These are phyloP conservation scores for Idris sp. DNA, from an alignment of 1,140 invertebrate species.

Conservation along the genomic window DNA sequence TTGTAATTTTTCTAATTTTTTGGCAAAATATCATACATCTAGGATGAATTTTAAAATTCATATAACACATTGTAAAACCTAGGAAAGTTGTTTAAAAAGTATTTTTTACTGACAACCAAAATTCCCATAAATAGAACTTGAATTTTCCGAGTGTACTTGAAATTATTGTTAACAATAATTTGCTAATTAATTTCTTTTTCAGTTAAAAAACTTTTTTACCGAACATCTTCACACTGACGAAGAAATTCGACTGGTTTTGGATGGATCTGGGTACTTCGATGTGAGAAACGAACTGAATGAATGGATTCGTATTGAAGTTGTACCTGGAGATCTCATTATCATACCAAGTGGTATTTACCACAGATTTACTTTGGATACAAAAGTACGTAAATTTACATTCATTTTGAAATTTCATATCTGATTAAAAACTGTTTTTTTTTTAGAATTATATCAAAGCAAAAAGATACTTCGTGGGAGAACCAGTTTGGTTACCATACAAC, in stretches of 20 bases:
- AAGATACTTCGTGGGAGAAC: conserved; percentile 94
- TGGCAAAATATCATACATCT: too few relatives aligned
- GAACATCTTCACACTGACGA: conserved; percentile 99
- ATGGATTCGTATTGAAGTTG: conserved; percentile 95
- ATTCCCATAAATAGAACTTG: too few relatives aligned
- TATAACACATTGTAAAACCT: too few relatives aligned
- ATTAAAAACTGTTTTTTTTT: too few relatives aligned
- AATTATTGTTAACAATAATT: too few relatives aligned
- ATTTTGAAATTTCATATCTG: too few relatives aligned
- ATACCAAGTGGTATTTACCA: conserved; percentile 98
- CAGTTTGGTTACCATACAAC: conserved; percentile 94
- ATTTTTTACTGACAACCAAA: too few relatives aligned
- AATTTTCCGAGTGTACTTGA: too few relatives aligned
- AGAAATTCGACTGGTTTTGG: conserved; percentile 93
- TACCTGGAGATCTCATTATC: conserved; percentile 92
- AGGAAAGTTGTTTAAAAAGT: too few relatives aligned
- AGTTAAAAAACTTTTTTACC: conserved; percentile 92
- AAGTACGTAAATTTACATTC: conserved; percentile 80
- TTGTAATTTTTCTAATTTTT: too few relatives aligned
- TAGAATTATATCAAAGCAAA: conserved; percentile 93
- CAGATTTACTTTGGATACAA: conserved; percentile 94
- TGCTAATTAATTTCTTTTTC: too few relatives aligned
- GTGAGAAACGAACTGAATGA: conserved; percentile 91
- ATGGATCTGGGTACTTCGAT: conserved; percentile 97
- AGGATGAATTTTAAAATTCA: too few relatives aligned